Evolutionary conservation across 2,113 vertebrate species (phyloP).

Genomic region (Capreolus pygargus): DNA sequence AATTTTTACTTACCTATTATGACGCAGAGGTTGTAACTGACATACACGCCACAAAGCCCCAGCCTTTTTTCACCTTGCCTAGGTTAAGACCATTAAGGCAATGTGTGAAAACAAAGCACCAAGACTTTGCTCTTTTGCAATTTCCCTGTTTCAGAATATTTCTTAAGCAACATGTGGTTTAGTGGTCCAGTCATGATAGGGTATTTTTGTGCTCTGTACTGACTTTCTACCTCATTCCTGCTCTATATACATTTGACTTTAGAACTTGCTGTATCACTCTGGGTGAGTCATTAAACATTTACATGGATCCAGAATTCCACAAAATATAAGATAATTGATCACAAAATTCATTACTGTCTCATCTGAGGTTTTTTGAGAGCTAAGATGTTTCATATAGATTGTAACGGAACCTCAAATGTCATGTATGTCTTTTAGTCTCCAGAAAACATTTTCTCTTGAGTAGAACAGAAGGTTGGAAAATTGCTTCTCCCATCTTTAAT

Average conservation of each 20-base stretch:
- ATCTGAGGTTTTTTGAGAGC: not conserved
- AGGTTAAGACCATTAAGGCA: not conserved
- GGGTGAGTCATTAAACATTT: not conserved
- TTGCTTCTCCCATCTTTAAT: not conserved
- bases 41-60: not conserved
- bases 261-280: not conserved
- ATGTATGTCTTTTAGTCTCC: not conserved
- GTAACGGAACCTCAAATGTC: not conserved
- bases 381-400: not conserved
- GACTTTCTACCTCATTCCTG: not conserved
- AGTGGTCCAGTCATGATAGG: not conserved
- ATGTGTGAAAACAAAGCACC: not conserved
- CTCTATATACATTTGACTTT: not conserved
- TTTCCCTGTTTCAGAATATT: slow-evolving; percentile 52
- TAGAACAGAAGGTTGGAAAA: not conserved
- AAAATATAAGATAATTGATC: not conserved
- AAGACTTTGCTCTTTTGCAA: slow-evolving; percentile 44
- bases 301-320: not conserved
- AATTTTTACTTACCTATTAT: not conserved
- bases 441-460: not conserved
- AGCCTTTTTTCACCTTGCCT: not conserved
- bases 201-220: not conserved
- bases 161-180: slow-evolving; percentile 49
- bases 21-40: not conserved
- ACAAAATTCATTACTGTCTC: not conserved